phyloP scores from a whole-genome alignment of 2,888 invertebrate genomes.

The Kryphioiulus occultus region DNA sequence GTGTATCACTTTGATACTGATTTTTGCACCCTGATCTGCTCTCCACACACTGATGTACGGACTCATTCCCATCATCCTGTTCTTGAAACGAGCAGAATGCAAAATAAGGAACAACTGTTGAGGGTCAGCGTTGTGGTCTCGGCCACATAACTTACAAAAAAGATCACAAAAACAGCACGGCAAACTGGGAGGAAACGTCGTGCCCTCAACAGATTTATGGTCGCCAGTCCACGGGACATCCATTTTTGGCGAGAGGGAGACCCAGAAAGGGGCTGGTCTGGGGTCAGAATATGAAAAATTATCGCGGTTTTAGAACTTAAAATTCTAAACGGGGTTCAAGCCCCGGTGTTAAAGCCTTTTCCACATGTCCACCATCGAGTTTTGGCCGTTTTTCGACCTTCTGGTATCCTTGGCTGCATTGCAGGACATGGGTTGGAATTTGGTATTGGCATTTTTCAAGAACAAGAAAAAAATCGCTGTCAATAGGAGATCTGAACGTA shows the following conservation, averaged over 20 bases:
- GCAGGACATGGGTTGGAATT: too few species aligned
- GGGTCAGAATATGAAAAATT: conserved; percentile 31
- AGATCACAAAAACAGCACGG: neutral
- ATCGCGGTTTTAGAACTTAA: neutral
- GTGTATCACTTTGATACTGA: too few species aligned
- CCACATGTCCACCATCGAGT: neutral
- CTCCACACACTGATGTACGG: neutral
- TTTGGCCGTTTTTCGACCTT: too few species aligned
- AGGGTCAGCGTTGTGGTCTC: conserved; percentile 1
- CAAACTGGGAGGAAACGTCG: conserved; percentile 17
- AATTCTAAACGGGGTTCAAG: neutral
- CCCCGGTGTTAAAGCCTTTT: neutral
- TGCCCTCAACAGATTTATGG: neutral
- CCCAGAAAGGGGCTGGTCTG: neutral
- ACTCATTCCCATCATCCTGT: neutral
- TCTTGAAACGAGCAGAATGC: neutral
- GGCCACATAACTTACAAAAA: neutral
- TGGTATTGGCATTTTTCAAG: too few species aligned
- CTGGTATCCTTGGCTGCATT: too few species aligned
- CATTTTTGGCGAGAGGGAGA: neutral
- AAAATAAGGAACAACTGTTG: neutral
- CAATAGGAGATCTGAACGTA: too few species aligned
- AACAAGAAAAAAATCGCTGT: too few species aligned
- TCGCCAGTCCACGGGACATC: neutral
- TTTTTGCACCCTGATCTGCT: too few species aligned